Base-by-base conservation (phyloP, 1,140 invertebrate species). In the Carposina sasakii region DNA sequence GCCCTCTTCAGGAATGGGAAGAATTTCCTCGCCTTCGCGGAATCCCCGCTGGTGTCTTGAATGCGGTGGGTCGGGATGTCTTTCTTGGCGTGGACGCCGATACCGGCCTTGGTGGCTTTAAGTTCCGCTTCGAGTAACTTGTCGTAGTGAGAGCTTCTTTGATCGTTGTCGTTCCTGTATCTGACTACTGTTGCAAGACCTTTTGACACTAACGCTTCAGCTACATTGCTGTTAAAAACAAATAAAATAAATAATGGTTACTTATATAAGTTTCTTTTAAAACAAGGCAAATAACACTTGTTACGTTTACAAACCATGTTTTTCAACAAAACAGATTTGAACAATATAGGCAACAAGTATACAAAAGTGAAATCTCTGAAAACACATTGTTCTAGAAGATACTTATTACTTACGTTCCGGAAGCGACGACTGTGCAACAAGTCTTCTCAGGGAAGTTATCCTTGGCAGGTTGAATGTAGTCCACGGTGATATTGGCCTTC, bases 381-480 rank as follows among this genome's bases (percentile, higher is more conserved):
- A n/a, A n/a, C n/a, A n/a, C n/a, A n/a, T n/a, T n/a, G n/a, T n/a
- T n/a, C n/a, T n/a, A n/a, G n/a, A n/a, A n/a, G n/a, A n/a, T n/a
- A n/a, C n/a, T n/a, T n/a, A 9, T 10, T 48, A 89, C 91, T 90
- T 88, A 95, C 91, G 89, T 88, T 85, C 93, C 93, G 50, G 92
- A 92, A 40, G 93, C 88, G 0, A 90, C 88, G 8, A 99, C 93
- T 2, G 97, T 99, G 64, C 95, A 98, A 73, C 97, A 99, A 19
- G 89, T 91, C 78, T 99, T 99, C 76, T 99, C 97, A 2, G 96
- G 96, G 71, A 95, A 98, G 52, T 92, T 93, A 30, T 98, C 93
- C 39, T 92, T 92, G 2, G 96, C 92, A 12, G 97, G 96, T 71
- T 99, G 98, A 45, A 98, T 94, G 71, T 99, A 99, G 82, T 99